Conservation (phyloP, 2,797 vertebrate genomes). For the Coregonus sp. region DNA sequence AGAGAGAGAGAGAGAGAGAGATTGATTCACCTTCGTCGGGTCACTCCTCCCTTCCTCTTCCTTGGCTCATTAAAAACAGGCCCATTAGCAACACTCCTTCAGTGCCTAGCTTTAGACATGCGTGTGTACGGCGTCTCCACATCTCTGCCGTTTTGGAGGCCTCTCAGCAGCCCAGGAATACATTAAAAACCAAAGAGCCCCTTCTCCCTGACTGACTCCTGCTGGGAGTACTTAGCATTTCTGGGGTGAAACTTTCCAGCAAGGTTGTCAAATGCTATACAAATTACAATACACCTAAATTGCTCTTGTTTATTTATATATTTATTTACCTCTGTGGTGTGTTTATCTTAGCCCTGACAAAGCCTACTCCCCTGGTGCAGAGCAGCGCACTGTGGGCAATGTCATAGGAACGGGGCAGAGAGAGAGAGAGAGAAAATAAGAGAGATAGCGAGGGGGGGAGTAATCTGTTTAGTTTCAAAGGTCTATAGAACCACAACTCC, state of each 20-base stretch:
- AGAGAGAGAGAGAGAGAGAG: constrained; percentile 3
- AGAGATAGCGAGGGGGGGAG: no score
- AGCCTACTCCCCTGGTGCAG: constrained; percentile 59
- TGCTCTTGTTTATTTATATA: constrained; percentile 57
- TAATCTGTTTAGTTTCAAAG: background rate
- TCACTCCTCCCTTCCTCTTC: constrained; percentile 59
- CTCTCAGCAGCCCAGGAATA: constrained; percentile 74
- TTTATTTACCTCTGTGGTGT: constrained; percentile 72
- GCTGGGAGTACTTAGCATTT: constrained; percentile 86
- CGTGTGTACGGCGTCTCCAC: background rate
- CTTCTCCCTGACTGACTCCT: constrained; percentile 78
- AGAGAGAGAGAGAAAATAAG: background rate
- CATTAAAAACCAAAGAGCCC: constrained; percentile 75
- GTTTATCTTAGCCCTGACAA: constrained; percentile 56
- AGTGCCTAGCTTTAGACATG: constrained; percentile 70
- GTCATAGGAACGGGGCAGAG: constrained; percentile 50
- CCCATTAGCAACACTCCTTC: constrained; percentile 76
- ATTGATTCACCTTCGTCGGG: constrained; percentile 72
- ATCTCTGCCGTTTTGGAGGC: constrained; percentile 64
- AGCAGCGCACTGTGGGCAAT: constrained; percentile 41
- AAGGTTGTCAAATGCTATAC: constrained; percentile 82
- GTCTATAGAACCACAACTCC: background rate
- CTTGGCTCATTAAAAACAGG: constrained; percentile 78
- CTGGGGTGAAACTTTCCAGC: constrained; percentile 78
- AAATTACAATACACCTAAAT: constrained; percentile 68